Evolutionary conservation across 37 sponge, comb jelly and placozoan species (phyloP).

Genomic region (Dysidea cf. avara): DNA sequence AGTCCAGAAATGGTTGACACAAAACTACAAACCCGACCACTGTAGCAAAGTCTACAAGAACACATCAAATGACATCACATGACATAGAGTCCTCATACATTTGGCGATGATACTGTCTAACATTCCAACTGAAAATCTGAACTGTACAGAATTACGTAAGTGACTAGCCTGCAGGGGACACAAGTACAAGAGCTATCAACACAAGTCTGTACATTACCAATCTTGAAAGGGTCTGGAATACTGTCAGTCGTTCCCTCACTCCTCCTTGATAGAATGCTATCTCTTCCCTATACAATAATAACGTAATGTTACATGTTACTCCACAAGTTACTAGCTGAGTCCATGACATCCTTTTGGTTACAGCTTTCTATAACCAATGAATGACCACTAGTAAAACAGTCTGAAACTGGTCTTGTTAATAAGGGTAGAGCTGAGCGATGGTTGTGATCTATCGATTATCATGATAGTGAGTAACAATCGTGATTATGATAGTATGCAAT

Average conservation of each 20-base stretch:
- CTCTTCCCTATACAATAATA: constrained; percentile 90
- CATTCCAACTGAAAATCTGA: constrained; percentile 84
- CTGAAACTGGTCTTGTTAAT: too few species aligned
- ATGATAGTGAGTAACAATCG: too few species aligned
- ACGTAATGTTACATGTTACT: too few species aligned
- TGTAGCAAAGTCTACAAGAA: constrained; percentile 79
- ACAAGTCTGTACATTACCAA: constrained; percentile 47
- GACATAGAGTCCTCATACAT: constrained; percentile 47
- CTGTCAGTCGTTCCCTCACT: constrained; percentile 69
- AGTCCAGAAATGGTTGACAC: constrained; percentile 80
- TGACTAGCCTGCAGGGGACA: constrained; percentile 64
- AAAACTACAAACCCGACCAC: constrained; percentile 82
- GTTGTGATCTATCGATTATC: too few species aligned
- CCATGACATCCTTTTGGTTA: too few species aligned
- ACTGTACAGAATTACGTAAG: constrained; percentile 67
- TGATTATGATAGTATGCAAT: too few species aligned
- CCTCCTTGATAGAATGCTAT: constrained; percentile 94
- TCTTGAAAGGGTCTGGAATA: constrained; percentile 54
- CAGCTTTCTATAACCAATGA: too few species aligned
- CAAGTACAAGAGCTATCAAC: not conserved
- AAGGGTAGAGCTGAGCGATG: too few species aligned
- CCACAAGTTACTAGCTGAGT: too few species aligned
- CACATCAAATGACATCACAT: not conserved
- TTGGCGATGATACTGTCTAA: constrained; percentile 88
- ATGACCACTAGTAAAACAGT: too few species aligned